Base-by-base conservation (phyloP, 2,797 vertebrate genomes). In the Peromyscus melanophrys region DNA sequence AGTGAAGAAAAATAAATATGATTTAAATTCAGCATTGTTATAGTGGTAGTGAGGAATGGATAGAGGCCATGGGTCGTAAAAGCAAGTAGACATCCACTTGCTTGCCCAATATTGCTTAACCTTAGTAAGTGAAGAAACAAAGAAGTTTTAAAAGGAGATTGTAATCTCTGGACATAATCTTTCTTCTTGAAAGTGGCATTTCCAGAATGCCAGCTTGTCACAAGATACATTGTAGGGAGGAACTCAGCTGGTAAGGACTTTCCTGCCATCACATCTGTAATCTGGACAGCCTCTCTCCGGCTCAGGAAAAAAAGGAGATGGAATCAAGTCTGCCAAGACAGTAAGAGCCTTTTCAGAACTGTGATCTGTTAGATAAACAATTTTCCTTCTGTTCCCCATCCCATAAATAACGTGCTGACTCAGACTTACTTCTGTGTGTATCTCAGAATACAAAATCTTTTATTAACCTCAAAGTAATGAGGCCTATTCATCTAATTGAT, bases 381-480 rank as follows among this genome's bases (percentile, higher is more conserved):
- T 86, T 97, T 97, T 97, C n/a, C 92, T 34, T 92, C 63, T 92
- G 59, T 13, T 93, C 69, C 9, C 6, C 31, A 76, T 13, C 0
- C 9, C n/a, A 94, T 82, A 96, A 98, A 97, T 96, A 11, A 31
- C 91, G 4, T 43, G 91, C 91, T 85, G 90, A 59, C 85, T 86
- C 89, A 96, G 40, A 78, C 61, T 96, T 95, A 83, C 31, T 89
- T 95, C 95, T 93, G 69, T 97, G 86, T 76, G 49, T 55, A 73
- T 92, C 69, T 89, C 81, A 88, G 78, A 95, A 96, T 97, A 95
- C 89, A 61, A 94, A 97, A 82, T 65, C 5, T 97, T 97, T 96
- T 94, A 91, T 96, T 98, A 97, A 96, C 83, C 89, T 90, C 73
- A 83, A 87, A 61, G 27, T 90, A 98, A 97, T 69, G 29, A 94